Conservation (phyloP, 2,888 invertebrate genomes). For the Zaprionus obscuricornis region DNA sequence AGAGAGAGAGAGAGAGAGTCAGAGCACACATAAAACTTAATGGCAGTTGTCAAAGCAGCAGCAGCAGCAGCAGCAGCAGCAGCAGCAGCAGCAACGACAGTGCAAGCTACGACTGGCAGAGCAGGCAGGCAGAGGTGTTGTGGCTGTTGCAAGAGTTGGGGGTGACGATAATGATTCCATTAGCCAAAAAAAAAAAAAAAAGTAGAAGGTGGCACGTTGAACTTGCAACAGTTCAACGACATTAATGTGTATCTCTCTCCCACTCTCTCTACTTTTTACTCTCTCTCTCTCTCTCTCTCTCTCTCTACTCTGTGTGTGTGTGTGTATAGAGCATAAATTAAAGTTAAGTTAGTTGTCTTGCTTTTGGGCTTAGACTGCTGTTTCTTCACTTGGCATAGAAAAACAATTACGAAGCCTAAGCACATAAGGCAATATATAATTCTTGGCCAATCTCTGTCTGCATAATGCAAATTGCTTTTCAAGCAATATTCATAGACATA, state of each 20-base stretch:
- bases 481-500: constrained; percentile 19
- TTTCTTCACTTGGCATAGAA: constrained; percentile 20
- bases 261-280: not conserved
- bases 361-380: no score
- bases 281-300: not conserved
- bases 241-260: not conserved
- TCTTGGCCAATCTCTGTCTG: constrained; percentile 16
- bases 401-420: not conserved
- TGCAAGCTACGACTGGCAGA: constrained; percentile 16
- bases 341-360: no score
- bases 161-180: constrained; percentile 67
- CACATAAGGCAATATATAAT: constrained; percentile 19
- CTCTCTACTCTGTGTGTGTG: no score
- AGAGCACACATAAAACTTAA: no score
- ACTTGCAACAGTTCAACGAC: constrained; percentile 66
- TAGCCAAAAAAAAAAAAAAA: constrained; percentile 66
- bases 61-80: no score
- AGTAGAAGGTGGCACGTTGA: constrained; percentile 67
- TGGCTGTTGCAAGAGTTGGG: constrained; percentile 27
- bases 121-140: constrained; percentile 16
- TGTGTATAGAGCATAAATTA: no score
- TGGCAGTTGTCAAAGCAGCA: no score
- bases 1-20: not conserved
- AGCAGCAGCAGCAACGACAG: no score
- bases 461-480: constrained; percentile 46